phyloP scores from a whole-genome alignment of 2,888 invertebrate species.

The Trissonchulus sp. region DNA sequence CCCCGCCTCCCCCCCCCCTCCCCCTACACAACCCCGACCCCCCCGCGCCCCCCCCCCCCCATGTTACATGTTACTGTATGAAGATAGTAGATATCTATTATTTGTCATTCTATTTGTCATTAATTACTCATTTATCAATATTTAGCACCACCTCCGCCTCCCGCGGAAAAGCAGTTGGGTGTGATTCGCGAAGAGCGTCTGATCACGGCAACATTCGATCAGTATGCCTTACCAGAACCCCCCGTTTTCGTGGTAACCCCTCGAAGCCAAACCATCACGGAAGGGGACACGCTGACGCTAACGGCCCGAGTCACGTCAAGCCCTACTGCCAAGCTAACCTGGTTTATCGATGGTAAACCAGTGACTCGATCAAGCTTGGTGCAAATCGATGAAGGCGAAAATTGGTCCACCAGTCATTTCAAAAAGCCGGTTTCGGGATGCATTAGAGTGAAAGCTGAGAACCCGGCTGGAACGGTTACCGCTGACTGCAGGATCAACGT shows the following conservation, averaged over 20 bases:
- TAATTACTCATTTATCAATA: no score
- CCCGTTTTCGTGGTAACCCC: not conserved
- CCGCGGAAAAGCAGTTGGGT: not conserved
- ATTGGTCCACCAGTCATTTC: not conserved
- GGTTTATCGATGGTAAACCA: slow-evolving; percentile 52
- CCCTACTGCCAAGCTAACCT: slow-evolving; percentile 46
- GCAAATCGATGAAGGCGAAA: not conserved
- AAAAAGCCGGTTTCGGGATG: not conserved
- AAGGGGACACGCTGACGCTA: slow-evolving; percentile 21
- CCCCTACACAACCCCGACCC: no score
- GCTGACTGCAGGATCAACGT: not conserved
- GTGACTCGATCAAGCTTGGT: slow-evolving; percentile 34
- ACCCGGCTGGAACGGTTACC: not conserved
- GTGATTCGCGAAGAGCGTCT: not conserved
- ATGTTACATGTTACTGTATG: no score
- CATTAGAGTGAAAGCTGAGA: not conserved
- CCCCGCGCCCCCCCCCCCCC: no score
- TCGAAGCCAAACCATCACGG: not conserved
- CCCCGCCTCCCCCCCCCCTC: no score
- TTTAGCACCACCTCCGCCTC: no score
- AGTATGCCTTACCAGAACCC: not conserved
- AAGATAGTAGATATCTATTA: no score
- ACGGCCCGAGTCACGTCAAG: slow-evolving; percentile 13
- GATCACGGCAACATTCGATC: not conserved
- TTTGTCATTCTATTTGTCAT: no score